Evolutionary conservation across 2,888 invertebrate genomes (phyloP).

Genomic region (Tipula unca): DNA sequence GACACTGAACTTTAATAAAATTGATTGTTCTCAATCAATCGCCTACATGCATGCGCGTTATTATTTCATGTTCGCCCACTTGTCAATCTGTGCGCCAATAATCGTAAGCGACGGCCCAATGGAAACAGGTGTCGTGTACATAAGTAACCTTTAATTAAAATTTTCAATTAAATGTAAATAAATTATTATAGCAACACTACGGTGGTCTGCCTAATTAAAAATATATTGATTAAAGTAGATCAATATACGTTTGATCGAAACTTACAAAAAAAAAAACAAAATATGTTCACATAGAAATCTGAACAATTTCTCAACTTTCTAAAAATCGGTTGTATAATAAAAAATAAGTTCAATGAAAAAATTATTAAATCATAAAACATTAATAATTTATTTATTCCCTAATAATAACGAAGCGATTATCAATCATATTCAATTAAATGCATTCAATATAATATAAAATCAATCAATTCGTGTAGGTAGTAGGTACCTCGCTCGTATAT

Average conservation of each 20-base stretch:
- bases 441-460: background rate
- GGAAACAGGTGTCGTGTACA: background rate
- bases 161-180: background rate
- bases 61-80: background rate
- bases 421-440: conserved; percentile 8
- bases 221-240: background rate
- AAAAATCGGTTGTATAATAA: background rate
- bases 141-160: background rate
- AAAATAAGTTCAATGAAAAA: background rate
- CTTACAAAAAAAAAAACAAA: background rate
- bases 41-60: background rate
- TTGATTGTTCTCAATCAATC: background rate
- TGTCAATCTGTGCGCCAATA: background rate
- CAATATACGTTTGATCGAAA: background rate
- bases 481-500: no score
- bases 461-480: background rate
- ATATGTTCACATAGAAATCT: background rate
- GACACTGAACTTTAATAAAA: background rate
- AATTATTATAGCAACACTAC: background rate
- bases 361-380: conserved; percentile 1
- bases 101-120: background rate
- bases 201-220: background rate
- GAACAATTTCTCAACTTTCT: background rate
- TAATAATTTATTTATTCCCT: background rate
- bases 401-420: background rate